A percentile compares a stretch with the other conserved stretches of the same genome.
phyloP scores from a whole-genome alignment of 1,140 invertebrate genomes.

The Globodera ellingtonae region DNA sequence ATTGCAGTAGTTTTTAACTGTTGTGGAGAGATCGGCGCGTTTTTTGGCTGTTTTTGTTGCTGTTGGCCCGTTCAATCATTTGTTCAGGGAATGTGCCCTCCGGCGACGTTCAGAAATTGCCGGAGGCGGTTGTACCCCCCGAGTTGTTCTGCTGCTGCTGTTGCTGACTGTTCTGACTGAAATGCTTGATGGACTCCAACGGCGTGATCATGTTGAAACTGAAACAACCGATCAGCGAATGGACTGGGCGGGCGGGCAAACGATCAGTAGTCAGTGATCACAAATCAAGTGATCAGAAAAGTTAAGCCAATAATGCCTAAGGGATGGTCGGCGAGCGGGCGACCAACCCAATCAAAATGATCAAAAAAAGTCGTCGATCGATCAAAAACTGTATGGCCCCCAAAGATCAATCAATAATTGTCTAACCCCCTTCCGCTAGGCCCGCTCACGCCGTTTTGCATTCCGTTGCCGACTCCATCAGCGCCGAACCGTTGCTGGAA shows the following conservation, averaged over 20 bases:
- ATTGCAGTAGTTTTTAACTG: not conserved
- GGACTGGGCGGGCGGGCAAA: not conserved
- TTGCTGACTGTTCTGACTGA: constrained; percentile 46
- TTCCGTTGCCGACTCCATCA: constrained; percentile 30
- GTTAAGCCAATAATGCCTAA: no score
- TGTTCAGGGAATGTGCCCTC: not conserved
- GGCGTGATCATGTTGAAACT: constrained; percentile 65
- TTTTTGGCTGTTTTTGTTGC: not conserved
- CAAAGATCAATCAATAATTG: not conserved
- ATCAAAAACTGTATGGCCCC: no score
- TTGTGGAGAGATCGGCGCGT: not conserved
- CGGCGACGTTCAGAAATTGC: constrained; percentile 29
- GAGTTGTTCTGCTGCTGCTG: constrained; percentile 31
- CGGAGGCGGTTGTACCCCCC: constrained; percentile 34
- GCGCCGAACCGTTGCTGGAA: constrained; percentile 40
- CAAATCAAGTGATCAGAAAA: not conserved
- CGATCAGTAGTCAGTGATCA: not conserved
- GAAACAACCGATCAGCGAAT: not conserved
- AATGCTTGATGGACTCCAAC: constrained; percentile 62
- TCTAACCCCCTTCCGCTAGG: constrained; percentile 17
- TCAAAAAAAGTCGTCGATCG: no score
- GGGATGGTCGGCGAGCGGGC: no score
- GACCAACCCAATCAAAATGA: no score
- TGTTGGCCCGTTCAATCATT: not conserved
- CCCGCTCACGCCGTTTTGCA: constrained; percentile 41